Base-by-base conservation (phyloP, 2,888 invertebrate species). In the Nymphalis c-album region DNA sequence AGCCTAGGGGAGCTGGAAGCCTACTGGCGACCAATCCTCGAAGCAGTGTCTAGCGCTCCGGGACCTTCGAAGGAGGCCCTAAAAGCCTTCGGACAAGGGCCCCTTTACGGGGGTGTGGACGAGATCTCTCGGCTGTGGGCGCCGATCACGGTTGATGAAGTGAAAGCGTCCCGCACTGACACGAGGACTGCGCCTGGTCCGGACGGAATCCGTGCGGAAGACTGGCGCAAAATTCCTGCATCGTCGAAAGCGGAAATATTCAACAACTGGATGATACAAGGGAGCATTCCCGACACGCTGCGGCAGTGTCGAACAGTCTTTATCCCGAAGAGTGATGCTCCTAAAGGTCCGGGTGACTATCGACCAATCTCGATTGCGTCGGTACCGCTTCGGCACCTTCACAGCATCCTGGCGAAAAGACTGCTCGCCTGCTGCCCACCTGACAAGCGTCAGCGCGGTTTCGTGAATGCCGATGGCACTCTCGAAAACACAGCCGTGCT, bases 401-500 rank as follows among this genome's bases (percentile, higher is more conserved):
- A 47, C n/a, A n/a, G 47, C 47, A 47, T 47, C 47, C 47, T 47
- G n/a, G 47, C 47, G n/a, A 47, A 47, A n/a, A 47, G 47, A 7
- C n/a, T 47, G n/a, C n/a, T 47, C n/a, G n/a, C 47, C 47, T 47
- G 47, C 1, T 47, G 47, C 47, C 47, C 47, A n/a, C 17, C 47
- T 16, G 47, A 47, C 47, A 47, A 4, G 47, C 47, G n/a, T n/a
- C 17, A 47, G 1, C 47, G 47, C 47, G 47, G 47, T 16, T 47
- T n/a, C 46, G 40, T 40, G 40, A 40, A 8, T 57, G 75, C 77
- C 1, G 86, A 86, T 67, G 86, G 86, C 16, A 79, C 79, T 5
- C 72, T 85, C 16, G 80, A 83, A 8, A 87, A 86, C 62, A 70
- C 78, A 31, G 68, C 80, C 2, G 82, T 73, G 66, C 75, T 71